Evolutionary conservation across 2,113 vertebrate genomes (phyloP).

Genomic region (Hyperopisus bebe): DNA sequence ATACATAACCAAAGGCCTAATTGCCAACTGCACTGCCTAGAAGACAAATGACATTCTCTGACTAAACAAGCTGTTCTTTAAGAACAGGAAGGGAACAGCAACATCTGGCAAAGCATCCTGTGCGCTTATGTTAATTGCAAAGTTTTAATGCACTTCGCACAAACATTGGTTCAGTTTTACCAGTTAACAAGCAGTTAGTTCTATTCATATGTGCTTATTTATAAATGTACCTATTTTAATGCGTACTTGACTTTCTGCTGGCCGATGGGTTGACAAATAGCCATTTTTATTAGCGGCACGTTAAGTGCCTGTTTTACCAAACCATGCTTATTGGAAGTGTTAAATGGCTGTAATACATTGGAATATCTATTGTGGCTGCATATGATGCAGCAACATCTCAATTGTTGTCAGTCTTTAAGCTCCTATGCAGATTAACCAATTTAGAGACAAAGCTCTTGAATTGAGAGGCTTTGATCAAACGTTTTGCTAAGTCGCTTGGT

Average conservation of each 20-base stretch:
- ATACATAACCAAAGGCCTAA: slow-evolving; percentile 17
- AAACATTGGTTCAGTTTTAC: not conserved
- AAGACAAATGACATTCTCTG: not conserved
- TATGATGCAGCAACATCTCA: not conserved
- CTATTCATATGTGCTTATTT: not conserved
- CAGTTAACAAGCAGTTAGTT: not conserved
- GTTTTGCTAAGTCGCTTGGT: not conserved
- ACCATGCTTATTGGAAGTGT: not conserved
- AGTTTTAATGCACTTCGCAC: not conserved
- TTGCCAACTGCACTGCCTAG: not conserved
- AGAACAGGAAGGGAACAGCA: not conserved
- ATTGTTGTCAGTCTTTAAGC: not conserved
- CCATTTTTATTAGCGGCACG: not conserved
- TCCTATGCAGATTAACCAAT: too few relatives aligned
- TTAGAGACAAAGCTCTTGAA: not conserved
- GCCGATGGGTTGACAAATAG: not conserved
- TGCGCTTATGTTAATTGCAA: not conserved
- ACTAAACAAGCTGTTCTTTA: slow-evolving; percentile 5
- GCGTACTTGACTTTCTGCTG: not conserved
- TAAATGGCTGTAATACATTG: not conserved
- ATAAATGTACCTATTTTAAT: not conserved
- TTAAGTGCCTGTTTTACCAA: not conserved
- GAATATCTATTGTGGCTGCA: not conserved
- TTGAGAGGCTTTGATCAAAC: not conserved
- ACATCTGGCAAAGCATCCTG: slow-evolving; percentile 1